phyloP scores from a whole-genome alignment of 2,113 vertebrate genomes.

The Acanthisitta chloris region DNA sequence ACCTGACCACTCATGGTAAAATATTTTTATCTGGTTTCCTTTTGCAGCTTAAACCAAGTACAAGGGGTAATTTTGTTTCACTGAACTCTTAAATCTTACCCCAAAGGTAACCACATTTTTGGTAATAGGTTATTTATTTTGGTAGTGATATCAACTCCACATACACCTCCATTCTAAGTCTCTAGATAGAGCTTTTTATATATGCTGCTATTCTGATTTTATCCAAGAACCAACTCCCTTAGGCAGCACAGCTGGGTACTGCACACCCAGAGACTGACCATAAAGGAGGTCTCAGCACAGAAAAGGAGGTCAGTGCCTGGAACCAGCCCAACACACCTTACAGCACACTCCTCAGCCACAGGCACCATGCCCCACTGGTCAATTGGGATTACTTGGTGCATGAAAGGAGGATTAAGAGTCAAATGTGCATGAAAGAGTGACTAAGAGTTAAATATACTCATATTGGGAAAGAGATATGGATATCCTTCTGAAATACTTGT shows the following conservation, averaged over 20 bases:
- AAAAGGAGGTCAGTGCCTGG: background rate
- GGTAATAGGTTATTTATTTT: background rate
- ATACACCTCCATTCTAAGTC: background rate
- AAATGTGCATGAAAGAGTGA: background rate
- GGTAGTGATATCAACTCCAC: background rate
- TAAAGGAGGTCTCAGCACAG: background rate
- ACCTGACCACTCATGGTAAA: background rate
- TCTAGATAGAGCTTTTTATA: background rate
- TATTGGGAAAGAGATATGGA: background rate
- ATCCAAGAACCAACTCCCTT: background rate
- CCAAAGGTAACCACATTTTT: background rate
- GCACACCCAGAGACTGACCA: background rate
- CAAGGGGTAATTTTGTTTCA: background rate
- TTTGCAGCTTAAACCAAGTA: background rate
- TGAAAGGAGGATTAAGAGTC: background rate
- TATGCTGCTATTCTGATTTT: background rate
- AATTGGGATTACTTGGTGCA: background rate
- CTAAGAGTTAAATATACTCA: background rate
- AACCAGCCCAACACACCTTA: background rate
- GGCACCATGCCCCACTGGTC: background rate
- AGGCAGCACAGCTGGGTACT: background rate
- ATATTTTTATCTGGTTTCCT: background rate
- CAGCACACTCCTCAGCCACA: rapidly evolving
- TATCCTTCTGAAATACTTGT: background rate
- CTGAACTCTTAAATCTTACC: background rate